These are phyloP conservation scores for Temnothorax longispinosus DNA, from an alignment of 1,140 invertebrate genomes.

Conservation along the genomic window DNA sequence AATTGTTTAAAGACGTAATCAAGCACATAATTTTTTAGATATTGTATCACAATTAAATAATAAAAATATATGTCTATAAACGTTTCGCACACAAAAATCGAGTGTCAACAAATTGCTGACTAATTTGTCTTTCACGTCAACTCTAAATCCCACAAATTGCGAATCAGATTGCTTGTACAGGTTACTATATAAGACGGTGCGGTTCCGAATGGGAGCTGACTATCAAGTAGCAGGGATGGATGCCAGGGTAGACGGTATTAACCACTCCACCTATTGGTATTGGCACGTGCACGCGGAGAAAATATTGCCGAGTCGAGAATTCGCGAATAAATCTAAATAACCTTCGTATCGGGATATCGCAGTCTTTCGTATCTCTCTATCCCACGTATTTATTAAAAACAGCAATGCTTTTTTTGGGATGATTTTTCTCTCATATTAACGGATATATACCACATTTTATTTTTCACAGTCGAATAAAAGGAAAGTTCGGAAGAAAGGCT, in stretches of 20 bases:
- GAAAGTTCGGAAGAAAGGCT: neutral
- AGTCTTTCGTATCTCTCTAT: constrained; percentile 69
- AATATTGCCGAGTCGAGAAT: constrained; percentile 66
- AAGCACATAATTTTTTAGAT: neutral
- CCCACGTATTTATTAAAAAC: constrained; percentile 64
- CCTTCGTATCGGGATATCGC: constrained; percentile 62
- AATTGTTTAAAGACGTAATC: neutral
- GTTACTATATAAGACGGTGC: constrained; percentile 66
- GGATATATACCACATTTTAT: neutral
- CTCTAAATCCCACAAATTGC: constrained; percentile 58
- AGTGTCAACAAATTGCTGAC: neutral
- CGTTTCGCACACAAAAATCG: neutral
- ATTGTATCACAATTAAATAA: neutral
- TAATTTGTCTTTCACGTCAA: constrained; percentile 18
- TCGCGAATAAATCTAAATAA: constrained; percentile 75
- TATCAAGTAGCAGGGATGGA: constrained; percentile 72
- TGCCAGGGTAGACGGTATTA: constrained; percentile 65
- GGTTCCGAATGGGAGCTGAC: constrained; percentile 63
- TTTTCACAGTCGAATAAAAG: constrained; percentile 2
- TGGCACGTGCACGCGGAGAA: constrained; percentile 68
- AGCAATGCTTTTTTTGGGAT: constrained; percentile 14
- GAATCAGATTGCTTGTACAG: constrained; percentile 53
- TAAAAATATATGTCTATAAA: neutral
- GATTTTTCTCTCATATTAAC: constrained; percentile 36
- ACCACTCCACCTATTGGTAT: constrained; percentile 70